These are phyloP conservation scores for Megaceryle alcyon DNA, from an alignment of 2,797 vertebrate genomes.

Conservation along the genomic window DNA sequence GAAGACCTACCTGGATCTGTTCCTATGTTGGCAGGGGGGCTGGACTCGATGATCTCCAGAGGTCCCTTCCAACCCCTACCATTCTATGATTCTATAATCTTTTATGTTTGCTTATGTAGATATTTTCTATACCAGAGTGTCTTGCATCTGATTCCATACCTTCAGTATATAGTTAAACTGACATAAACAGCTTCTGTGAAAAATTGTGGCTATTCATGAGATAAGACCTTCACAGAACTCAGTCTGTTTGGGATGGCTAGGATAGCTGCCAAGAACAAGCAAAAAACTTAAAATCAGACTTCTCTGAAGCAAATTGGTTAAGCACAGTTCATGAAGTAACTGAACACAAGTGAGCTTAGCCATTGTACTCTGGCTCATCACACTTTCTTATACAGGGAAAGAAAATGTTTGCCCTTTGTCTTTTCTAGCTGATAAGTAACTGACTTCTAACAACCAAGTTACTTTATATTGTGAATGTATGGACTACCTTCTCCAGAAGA, in stretches of 20 bases:
- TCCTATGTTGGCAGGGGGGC: too few species aligned
- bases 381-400: background rate
- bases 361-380: background rate
- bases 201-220: slow-evolving; percentile 11
- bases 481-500: background rate
- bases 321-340: background rate
- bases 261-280: background rate
- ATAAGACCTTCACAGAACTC: background rate
- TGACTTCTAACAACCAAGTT: background rate
- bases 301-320: background rate
- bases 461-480: background rate
- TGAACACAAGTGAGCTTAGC: background rate
- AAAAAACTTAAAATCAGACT: background rate
- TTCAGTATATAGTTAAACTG: background rate
- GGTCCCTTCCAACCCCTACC: too few species aligned
- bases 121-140: background rate
- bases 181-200: slow-evolving; percentile 10
- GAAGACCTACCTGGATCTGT: too few species aligned
- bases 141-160: background rate
- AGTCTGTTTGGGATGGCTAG: background rate
- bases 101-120: background rate
- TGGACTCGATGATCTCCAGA: too few species aligned
- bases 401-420: background rate
- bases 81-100: too few species aligned
- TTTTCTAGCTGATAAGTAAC: background rate